Percentiles rank a stretch among this genome's conserved stretches.
These are phyloP conservation scores for Criorhina ranunculi DNA, from an alignment of 2,888 invertebrate species.

Conservation along the genomic window DNA sequence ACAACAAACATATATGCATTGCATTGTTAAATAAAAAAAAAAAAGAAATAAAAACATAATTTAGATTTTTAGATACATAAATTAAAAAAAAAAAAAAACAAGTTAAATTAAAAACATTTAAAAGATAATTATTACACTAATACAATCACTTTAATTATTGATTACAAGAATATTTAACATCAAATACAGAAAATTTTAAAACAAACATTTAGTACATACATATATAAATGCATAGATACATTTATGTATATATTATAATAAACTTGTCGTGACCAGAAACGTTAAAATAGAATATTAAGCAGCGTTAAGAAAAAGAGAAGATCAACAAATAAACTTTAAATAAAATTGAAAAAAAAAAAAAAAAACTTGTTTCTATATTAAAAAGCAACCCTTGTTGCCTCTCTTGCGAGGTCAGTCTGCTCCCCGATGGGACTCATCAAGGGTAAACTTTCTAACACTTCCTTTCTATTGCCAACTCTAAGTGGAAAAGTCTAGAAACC, in stretches of 20 bases:
- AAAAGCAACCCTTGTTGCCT: too few relatives aligned
- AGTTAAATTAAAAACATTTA: constrained; percentile 24
- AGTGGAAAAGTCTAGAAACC: too few relatives aligned
- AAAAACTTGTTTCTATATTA: neutral
- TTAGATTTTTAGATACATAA: constrained; percentile 61
- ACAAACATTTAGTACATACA: constrained; percentile 61
- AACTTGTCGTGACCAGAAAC: constrained; percentile 53
- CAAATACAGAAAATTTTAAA: constrained; percentile 38
- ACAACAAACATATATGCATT: constrained; percentile 40
- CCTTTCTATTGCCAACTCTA: too few relatives aligned
- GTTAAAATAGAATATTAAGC: constrained; percentile 34
- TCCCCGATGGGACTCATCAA: too few relatives aligned
- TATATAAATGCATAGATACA: constrained; percentile 51
- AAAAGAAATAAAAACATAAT: too few relatives aligned
- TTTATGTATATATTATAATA: constrained; percentile 48
- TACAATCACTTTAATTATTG: constrained; percentile 57
- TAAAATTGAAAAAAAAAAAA: constrained; percentile 59
- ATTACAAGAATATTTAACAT: constrained; percentile 61
- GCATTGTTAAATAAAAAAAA: constrained; percentile 56
- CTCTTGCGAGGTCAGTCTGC: too few relatives aligned
- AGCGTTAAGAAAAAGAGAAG: constrained; percentile 59
- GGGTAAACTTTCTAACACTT: too few relatives aligned
- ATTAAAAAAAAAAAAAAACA: constrained; percentile 42
- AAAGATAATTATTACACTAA: constrained; percentile 52
- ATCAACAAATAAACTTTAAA: constrained; percentile 73